Evolutionary conservation across 2,113 vertebrate genomes (phyloP).

Genomic region (Pluvianellus socialis): DNA sequence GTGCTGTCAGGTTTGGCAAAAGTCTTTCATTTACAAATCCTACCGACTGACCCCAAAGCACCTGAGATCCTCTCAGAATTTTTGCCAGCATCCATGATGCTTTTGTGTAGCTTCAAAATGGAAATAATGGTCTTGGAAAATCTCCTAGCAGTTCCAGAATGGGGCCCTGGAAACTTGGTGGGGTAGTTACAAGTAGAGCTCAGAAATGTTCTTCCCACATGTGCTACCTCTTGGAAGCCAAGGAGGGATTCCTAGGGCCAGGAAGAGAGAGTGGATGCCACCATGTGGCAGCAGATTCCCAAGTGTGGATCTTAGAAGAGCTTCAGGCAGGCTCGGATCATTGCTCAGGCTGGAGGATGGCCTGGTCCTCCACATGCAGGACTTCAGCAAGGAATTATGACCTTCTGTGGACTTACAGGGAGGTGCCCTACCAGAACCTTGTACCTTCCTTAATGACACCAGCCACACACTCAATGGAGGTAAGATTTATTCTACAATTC

Average conservation of each 20-base stretch:
- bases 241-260: not conserved
- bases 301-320: not conserved
- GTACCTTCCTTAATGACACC: not conserved
- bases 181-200: not conserved
- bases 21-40: not conserved
- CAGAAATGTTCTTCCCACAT: not conserved
- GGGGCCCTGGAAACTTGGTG: not conserved
- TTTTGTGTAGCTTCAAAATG: not conserved
- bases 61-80: not conserved
- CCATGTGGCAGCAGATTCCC: constrained; percentile 50
- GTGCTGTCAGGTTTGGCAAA: not conserved
- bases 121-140: constrained; percentile 17
- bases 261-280: constrained; percentile 55
- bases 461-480: not conserved
- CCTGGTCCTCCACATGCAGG: not conserved
- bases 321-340: not conserved
- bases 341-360: not conserved
- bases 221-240: constrained; percentile 11
- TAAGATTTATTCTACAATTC: constrained; percentile 17
- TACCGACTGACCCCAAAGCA: not conserved
- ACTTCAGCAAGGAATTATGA: not conserved
- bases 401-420: not conserved
- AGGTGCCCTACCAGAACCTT: not conserved
- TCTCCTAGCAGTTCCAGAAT: not conserved
- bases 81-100: not conserved